phyloP scores from a whole-genome alignment of 1,140 invertebrate genomes.

The Anoplophora glabripennis region DNA sequence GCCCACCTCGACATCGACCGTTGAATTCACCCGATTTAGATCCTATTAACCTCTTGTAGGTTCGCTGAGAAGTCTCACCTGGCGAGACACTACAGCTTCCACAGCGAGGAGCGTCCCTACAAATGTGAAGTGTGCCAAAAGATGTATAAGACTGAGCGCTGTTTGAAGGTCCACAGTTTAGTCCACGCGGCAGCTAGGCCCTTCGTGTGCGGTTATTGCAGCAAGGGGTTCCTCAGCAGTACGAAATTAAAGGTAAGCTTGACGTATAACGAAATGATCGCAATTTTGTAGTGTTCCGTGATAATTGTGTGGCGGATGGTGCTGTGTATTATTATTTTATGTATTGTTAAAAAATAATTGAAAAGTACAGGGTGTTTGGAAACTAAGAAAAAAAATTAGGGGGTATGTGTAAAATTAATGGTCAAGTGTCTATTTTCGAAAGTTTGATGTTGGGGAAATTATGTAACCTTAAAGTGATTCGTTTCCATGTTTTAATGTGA shows the following conservation, averaged over 20 bases:
- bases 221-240: constrained; percentile 66
- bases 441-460: too few species aligned
- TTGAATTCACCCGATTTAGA: not conserved
- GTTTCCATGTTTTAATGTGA: too few species aligned
- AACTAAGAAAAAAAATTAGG: too few species aligned
- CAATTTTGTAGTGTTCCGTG: too few species aligned
- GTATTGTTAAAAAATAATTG: too few species aligned
- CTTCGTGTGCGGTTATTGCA: constrained; percentile 49
- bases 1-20: not conserved
- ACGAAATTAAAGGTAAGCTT: constrained; percentile 40
- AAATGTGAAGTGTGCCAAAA: constrained; percentile 43
- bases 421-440: too few species aligned
- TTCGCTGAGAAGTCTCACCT: constrained; percentile 54
- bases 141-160: constrained; percentile 35
- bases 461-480: too few species aligned
- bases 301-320: too few species aligned
- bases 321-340: too few species aligned
- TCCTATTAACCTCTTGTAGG: not conserved
- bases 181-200: constrained; percentile 56
- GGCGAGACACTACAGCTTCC: constrained; percentile 57
- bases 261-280: not conserved
- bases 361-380: too few species aligned
- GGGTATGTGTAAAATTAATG: too few species aligned
- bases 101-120: constrained; percentile 43
- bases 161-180: constrained; percentile 59